Percentiles rank a stretch among this genome's conserved stretches.
These are phyloP conservation scores for Smithornis capensis DNA, from an alignment of 2,113 vertebrate species.

Conservation along the genomic window DNA sequence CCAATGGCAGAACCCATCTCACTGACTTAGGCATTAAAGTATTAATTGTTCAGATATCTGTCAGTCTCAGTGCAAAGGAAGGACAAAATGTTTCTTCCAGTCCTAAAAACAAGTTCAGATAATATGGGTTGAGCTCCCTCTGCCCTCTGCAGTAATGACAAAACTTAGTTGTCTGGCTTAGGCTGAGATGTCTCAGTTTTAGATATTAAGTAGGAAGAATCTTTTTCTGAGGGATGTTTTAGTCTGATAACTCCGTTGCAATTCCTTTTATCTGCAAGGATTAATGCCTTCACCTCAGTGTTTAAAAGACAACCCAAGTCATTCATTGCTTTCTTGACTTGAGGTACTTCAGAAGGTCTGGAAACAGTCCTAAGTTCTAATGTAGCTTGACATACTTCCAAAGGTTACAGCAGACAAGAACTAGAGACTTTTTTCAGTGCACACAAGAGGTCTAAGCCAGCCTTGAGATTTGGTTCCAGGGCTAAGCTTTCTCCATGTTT, in stretches of 20 bases:
- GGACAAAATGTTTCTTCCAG: background rate
- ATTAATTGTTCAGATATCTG: background rate
- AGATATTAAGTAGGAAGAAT: background rate
- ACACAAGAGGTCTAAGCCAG: background rate
- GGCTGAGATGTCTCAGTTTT: background rate
- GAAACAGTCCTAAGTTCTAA: background rate
- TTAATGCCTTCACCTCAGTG: background rate
- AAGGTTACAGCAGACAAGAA: background rate
- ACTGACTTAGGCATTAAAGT: background rate
- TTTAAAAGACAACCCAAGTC: background rate
- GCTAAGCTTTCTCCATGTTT: background rate
- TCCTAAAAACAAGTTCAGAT: background rate
- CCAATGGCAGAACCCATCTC: background rate
- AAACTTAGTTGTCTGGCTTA: background rate
- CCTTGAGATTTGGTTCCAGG: background rate
- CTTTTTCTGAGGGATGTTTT: background rate
- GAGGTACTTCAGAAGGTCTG: background rate
- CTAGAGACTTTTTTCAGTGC: background rate
- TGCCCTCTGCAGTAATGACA: background rate
- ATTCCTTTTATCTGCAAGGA: background rate
- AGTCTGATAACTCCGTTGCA: background rate
- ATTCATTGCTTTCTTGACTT: background rate
- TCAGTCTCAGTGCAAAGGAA: background rate
- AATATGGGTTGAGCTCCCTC: background rate
- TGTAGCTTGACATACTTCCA: background rate